Percentiles rank a stretch among this genome's conserved stretches.
Conservation (phyloP, 2,888 invertebrate species). For the Drosophila formosana region DNA sequence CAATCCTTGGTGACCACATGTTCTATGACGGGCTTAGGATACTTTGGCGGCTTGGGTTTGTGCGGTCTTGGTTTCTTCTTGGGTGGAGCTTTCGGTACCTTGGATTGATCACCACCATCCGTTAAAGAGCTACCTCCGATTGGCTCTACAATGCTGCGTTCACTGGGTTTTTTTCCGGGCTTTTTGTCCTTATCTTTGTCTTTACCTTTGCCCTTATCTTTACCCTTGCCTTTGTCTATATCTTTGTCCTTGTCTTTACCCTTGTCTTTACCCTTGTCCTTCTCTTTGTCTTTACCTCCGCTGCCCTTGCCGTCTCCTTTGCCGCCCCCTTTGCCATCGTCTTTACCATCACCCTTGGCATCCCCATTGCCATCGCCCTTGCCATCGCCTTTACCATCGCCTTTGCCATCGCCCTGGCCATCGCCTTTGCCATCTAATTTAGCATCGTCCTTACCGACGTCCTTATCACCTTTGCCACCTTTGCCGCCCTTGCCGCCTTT, state of each 20-base stretch:
- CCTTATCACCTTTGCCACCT: background rate
- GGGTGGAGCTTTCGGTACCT: background rate
- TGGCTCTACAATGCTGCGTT: background rate
- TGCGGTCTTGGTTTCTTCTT: background rate
- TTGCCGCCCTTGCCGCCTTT: background rate
- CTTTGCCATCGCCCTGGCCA: constrained; percentile 6
- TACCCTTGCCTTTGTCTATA: background rate
- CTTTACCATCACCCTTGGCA: background rate
- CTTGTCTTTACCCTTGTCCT: background rate
- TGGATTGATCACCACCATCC: background rate
- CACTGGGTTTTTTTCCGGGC: background rate
- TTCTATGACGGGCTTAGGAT: background rate
- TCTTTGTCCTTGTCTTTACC: background rate
- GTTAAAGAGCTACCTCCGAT: background rate
- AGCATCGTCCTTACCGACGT: background rate
- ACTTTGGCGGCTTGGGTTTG: background rate
- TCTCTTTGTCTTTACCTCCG: background rate
- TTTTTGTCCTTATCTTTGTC: background rate
- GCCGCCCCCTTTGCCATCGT: background rate
- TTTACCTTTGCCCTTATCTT: background rate
- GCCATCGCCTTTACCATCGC: background rate
- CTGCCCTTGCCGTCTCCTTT: background rate
- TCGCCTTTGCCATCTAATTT: background rate
- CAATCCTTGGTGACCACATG: constrained; percentile 6
- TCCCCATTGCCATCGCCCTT: background rate